These are phyloP conservation scores for Drosophila kambysellisi DNA, from an alignment of 2,888 invertebrate genomes.

Conservation along the genomic window DNA sequence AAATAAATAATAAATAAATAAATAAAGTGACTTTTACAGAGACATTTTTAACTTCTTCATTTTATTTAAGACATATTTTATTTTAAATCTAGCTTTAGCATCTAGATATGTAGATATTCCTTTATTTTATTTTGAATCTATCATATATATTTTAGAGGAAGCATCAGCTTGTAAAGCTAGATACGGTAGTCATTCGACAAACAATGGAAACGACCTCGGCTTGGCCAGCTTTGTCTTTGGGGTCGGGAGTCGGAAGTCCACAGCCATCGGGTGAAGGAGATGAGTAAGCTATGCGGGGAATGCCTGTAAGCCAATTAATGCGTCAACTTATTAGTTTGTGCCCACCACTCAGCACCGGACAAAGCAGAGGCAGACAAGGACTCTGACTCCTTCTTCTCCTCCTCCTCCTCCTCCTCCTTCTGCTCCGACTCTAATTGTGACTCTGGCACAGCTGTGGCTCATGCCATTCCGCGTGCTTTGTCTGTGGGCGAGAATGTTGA, in stretches of 20 bases:
- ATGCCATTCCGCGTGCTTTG: constrained; percentile 71
- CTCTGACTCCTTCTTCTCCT: neutral
- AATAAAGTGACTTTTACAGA: neutral
- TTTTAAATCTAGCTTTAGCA: neutral
- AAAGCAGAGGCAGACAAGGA: neutral
- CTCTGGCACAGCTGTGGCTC: constrained; percentile 51
- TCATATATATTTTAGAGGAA: neutral
- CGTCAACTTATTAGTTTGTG: constrained; percentile 76
- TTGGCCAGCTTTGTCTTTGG: constrained; percentile 16
- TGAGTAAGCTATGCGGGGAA: constrained; percentile 59
- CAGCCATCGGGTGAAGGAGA: neutral
- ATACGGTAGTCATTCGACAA: neutral
- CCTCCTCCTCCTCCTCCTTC: neutral
- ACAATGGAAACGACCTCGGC: constrained; percentile 1
- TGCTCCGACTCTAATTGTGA: neutral
- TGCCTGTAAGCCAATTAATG: constrained; percentile 77
- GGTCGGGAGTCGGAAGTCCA: constrained; percentile 20
- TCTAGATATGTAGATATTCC: no score
- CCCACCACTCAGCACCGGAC: constrained; percentile 28
- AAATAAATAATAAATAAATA: no score
- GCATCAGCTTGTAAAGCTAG: neutral
- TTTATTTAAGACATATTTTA: neutral
- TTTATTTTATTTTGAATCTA: neutral
- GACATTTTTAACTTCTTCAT: neutral
- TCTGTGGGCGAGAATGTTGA: constrained; percentile 37